A percentile compares a stretch with the other conserved stretches of the same genome.
Evolutionary conservation across 2,113 vertebrate genomes (phyloP).

Genomic region (Phalacrocorax brasilianus): DNA sequence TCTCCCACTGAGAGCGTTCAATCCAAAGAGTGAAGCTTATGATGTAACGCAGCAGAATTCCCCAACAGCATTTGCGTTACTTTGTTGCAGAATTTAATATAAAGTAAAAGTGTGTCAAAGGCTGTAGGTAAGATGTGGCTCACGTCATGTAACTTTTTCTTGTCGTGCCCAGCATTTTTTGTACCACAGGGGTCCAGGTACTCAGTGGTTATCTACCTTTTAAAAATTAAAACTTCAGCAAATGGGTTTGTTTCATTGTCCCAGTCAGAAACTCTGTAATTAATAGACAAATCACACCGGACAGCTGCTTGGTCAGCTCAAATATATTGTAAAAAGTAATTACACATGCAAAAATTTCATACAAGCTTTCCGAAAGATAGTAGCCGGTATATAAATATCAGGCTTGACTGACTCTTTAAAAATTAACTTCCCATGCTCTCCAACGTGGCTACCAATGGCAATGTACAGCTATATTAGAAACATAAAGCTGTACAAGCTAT

Average conservation of each 20-base stretch:
- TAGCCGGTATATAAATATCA: background rate
- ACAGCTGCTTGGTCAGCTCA: background rate
- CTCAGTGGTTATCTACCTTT: background rate
- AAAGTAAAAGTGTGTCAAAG: background rate
- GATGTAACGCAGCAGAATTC: no score
- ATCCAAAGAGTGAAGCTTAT: background rate
- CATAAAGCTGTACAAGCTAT: background rate
- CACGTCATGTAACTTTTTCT: fast-evolving
- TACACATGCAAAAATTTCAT: background rate
- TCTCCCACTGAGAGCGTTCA: fast-evolving
- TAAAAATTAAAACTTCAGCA: background rate
- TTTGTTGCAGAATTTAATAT: background rate
- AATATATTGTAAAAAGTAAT: background rate
- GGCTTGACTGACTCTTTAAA: background rate
- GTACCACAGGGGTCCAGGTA: background rate
- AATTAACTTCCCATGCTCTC: background rate
- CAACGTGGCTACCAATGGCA: background rate
- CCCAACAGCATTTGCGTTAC: background rate
- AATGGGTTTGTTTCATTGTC: background rate
- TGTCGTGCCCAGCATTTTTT: background rate
- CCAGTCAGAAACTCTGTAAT: background rate
- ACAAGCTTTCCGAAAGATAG: background rate
- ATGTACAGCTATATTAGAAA: background rate
- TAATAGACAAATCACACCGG: background rate
- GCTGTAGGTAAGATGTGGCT: background rate